Evolutionary conservation across 1,140 invertebrate species (phyloP).

Genomic region (Ceratina calcarata): DNA sequence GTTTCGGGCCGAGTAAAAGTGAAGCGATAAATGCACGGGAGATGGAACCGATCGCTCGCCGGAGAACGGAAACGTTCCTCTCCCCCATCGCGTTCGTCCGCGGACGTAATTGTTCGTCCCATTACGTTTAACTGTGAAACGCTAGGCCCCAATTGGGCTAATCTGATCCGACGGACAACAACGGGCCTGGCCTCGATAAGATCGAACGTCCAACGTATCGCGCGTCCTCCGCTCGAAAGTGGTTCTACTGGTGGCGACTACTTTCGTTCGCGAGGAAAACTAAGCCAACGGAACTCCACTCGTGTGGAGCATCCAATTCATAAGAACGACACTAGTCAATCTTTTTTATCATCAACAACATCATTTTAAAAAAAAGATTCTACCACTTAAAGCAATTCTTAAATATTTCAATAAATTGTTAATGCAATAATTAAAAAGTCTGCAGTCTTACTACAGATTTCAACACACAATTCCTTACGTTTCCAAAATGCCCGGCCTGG

Average conservation of each 20-base stretch:
- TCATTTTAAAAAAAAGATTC: too few relatives aligned
- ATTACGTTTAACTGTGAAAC: constrained; percentile 49
- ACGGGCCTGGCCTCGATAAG: constrained; percentile 10
- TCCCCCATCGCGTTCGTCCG: constrained; percentile 29
- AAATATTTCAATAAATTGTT: too few relatives aligned
- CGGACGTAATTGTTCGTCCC: constrained; percentile 49
- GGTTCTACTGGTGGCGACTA: constrained; percentile 34
- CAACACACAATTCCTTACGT: too few relatives aligned
- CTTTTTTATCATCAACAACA: too few relatives aligned
- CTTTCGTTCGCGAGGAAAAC: constrained; percentile 32
- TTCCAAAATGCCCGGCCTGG: too few relatives aligned
- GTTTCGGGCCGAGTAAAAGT: constrained; percentile 61
- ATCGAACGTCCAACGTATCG: constrained; percentile 4
- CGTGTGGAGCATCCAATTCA: too few relatives aligned
- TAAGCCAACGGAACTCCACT: not conserved
- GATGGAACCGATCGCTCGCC: constrained; percentile 18
- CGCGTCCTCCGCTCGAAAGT: constrained; percentile 22
- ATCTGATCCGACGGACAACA: constrained; percentile 31
- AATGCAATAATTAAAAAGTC: too few relatives aligned
- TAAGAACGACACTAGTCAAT: too few relatives aligned
- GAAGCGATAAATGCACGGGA: constrained; percentile 39
- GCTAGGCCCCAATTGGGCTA: constrained; percentile 30
- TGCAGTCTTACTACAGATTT: too few relatives aligned
- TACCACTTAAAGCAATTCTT: too few relatives aligned
- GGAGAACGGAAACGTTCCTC: constrained; percentile 44